A percentile compares a stretch with the other conserved stretches of the same genome.
phyloP scores from a whole-genome alignment of 1,140 invertebrate genomes.

The Bombus polaris region DNA sequence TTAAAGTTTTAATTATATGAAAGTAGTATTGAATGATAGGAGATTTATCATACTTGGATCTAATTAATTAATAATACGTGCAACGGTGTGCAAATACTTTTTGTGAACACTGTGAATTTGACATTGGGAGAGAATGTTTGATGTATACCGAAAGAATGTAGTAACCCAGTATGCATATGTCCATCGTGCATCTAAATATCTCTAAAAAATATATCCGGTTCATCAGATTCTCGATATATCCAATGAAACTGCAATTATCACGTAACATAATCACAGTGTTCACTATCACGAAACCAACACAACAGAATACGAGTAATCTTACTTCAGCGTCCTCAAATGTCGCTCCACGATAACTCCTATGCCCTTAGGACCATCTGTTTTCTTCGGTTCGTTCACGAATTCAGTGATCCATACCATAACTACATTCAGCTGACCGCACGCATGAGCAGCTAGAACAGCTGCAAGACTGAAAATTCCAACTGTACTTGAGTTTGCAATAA shows the following conservation, averaged over 20 bases:
- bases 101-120: too few species aligned
- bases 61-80: too few species aligned
- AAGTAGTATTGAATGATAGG: too few species aligned
- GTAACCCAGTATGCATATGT: conserved; percentile 69
- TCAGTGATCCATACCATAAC: conserved; percentile 39
- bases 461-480: conserved; percentile 44
- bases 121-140: neutral
- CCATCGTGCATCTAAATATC: conserved; percentile 61
- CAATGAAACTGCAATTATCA: conserved; percentile 60
- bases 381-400: conserved; percentile 3
- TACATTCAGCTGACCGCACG: conserved; percentile 50
- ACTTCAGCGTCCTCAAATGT: conserved; percentile 54
- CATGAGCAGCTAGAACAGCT: conserved; percentile 54
- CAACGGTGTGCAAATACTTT: too few species aligned
- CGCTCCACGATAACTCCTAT: conserved; percentile 52
- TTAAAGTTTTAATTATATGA: too few species aligned
- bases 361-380: neutral
- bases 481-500: conserved; percentile 39
- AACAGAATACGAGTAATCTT: neutral
- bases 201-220: conserved; percentile 65
- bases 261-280: neutral
- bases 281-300: neutral
- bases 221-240: conserved; percentile 60
- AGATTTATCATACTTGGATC: too few species aligned
- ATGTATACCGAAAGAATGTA: conserved; percentile 67